Conservation (phyloP, 1,140 invertebrate species). For the Drosophila arawakana region DNA sequence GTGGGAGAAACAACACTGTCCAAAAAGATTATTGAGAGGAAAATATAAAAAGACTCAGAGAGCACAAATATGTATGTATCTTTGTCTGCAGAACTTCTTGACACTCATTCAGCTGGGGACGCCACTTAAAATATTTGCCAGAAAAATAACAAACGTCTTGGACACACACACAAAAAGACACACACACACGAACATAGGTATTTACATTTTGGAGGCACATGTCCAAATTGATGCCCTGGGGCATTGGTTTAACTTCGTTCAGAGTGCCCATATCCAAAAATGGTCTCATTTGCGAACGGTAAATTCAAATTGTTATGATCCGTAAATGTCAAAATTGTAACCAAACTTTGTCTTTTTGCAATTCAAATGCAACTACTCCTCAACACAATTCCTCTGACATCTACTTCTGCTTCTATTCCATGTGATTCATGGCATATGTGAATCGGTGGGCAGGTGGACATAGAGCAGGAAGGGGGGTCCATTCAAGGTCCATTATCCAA, state of each 20-base stretch:
- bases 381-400: not conserved
- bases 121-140: conserved; percentile 74
- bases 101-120: conserved; percentile 46
- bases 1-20: conserved; percentile 8
- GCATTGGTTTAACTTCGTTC: conserved; percentile 52
- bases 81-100: conserved; percentile 31
- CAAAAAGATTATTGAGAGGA: not conserved
- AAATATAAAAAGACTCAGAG: not conserved
- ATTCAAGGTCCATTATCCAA: conserved; percentile 57
- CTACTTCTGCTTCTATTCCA: not conserved
- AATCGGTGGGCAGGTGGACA: too few species aligned
- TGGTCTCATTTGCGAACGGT: conserved; percentile 78
- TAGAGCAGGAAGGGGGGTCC: not conserved
- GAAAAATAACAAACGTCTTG: conserved; percentile 47
- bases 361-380: conserved; percentile 61
- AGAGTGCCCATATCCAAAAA: conserved; percentile 59
- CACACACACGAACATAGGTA: not conserved
- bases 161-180: conserved; percentile 23
- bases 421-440: conserved; percentile 41
- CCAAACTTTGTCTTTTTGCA: conserved; percentile 65
- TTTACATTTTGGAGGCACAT: conserved; percentile 54
- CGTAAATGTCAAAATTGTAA: conserved; percentile 82
- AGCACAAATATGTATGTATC: conserved; percentile 29
- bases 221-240: conserved; percentile 83
- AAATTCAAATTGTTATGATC: conserved; percentile 84